Evolutionary conservation across 2,888 invertebrate genomes (phyloP).

Genomic region (Spisula subtruncata): DNA sequence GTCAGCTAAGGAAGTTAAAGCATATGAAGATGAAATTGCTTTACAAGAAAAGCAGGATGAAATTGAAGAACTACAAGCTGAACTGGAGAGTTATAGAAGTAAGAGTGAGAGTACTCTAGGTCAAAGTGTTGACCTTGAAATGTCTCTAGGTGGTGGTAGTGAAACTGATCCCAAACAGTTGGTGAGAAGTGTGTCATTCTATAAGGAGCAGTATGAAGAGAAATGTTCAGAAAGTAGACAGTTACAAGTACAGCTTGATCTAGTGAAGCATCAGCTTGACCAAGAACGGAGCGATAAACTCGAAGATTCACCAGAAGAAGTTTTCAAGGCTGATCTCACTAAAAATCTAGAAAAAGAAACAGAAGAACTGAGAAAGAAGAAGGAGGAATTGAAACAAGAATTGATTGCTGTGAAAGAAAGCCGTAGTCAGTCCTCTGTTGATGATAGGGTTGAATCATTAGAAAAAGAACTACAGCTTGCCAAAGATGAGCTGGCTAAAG

Average conservation of each 20-base stretch:
- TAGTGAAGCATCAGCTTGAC: slow-evolving; percentile 66
- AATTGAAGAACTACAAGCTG: slow-evolving; percentile 69
- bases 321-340: slow-evolving; percentile 61
- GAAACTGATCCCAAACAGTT: slow-evolving; percentile 60
- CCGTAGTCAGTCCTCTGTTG: slow-evolving; percentile 38
- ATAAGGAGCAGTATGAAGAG: slow-evolving; percentile 70
- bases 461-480: slow-evolving; percentile 61
- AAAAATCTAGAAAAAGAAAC: slow-evolving; percentile 50
- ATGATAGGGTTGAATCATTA: slow-evolving; percentile 55
- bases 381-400: slow-evolving; percentile 57
- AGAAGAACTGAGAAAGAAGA: slow-evolving; percentile 50
- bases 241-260: slow-evolving; percentile 65
- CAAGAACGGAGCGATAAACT: slow-evolving; percentile 60
- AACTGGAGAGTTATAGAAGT: slow-evolving; percentile 66
- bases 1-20: slow-evolving; percentile 65
- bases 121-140: slow-evolving; percentile 55
- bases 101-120: slow-evolving; percentile 53
- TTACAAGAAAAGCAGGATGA: slow-evolving; percentile 75
- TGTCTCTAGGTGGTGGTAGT: slow-evolving; percentile 39
- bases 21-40: slow-evolving; percentile 68
- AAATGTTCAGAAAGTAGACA: slow-evolving; percentile 69
- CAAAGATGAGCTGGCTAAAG: slow-evolving; percentile 63
- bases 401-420: slow-evolving; percentile 47
- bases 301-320: slow-evolving; percentile 65
- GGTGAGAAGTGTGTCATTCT: slow-evolving; percentile 70